These are phyloP conservation scores for Campoplex nolae DNA, from an alignment of 2,888 invertebrate species.

Conservation along the genomic window DNA sequence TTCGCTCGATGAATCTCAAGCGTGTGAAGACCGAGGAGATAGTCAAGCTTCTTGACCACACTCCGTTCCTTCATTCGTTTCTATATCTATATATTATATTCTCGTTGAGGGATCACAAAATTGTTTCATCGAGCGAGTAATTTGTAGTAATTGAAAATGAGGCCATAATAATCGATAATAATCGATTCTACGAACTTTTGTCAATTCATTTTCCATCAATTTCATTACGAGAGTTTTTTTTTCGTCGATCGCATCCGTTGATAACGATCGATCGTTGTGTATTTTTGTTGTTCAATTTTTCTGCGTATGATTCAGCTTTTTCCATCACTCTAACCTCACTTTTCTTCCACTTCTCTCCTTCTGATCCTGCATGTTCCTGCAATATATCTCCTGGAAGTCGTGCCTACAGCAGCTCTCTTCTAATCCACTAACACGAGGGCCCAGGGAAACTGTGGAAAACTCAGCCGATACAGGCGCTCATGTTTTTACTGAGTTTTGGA, in stretches of 20 bases:
- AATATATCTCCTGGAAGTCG: too few relatives aligned
- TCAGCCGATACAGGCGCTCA: too few relatives aligned
- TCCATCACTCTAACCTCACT: too few relatives aligned
- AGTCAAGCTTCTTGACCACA: conserved; percentile 80
- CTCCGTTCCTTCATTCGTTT: conserved; percentile 24
- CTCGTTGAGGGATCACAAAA: conserved; percentile 23
- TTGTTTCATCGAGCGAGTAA: conserved; percentile 54
- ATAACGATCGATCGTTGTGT: neutral
- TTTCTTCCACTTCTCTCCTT: too few relatives aligned
- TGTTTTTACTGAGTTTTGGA: too few relatives aligned
- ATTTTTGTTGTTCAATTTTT: too few relatives aligned
- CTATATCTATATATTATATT: neutral
- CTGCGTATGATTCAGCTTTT: too few relatives aligned
- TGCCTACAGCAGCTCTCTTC: too few relatives aligned
- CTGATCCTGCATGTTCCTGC: too few relatives aligned
- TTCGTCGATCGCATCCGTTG: neutral
- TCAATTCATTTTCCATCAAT: neutral
- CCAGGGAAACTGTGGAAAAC: too few relatives aligned
- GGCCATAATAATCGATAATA: conserved; percentile 13
- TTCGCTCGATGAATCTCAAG: conserved; percentile 67
- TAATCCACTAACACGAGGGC: too few relatives aligned
- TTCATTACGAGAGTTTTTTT: neutral
- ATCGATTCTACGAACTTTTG: neutral
- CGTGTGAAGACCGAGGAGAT: conserved; percentile 80
- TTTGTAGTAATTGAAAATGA: conserved; percentile 45